A percentile compares a stretch with the other conserved stretches of the same genome.
Evolutionary conservation across 2,888 invertebrate species (phyloP).

Genomic region (Dilophus febrilis): DNA sequence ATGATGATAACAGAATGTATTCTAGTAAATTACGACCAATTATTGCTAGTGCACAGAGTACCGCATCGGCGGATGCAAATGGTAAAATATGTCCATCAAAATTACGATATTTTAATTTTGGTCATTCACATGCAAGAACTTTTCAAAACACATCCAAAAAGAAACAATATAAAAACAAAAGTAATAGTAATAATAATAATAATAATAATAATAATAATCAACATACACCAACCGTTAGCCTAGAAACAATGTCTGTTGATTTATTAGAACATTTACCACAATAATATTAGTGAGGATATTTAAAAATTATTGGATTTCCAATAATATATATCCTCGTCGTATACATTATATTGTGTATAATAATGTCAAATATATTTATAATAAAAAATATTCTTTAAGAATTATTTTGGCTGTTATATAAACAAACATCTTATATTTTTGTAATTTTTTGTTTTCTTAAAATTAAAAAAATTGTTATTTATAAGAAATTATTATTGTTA

Average conservation of each 20-base stretch:
- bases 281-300: neutral
- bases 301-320: too few species aligned
- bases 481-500: conserved; percentile 2
- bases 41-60: too few species aligned
- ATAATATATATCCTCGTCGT: neutral
- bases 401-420: too few species aligned
- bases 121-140: conserved; percentile 1
- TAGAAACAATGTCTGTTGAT: conserved; percentile 1
- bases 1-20: neutral
- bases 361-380: too few species aligned
- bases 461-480: too few species aligned
- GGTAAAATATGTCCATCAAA: neutral
- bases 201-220: neutral
- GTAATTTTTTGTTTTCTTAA: too few species aligned
- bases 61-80: neutral
- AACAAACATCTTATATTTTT: too few species aligned
- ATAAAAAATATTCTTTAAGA: too few species aligned
- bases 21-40: too few species aligned
- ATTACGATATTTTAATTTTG: conserved; percentile 1
- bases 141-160: neutral
- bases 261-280: conserved; percentile 3
- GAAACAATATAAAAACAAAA: neutral
- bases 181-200: neutral
- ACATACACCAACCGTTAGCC: neutral
- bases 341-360: too few species aligned